phyloP scores from a whole-genome alignment of 1,140 invertebrate species.

The Lepidurus couesii region DNA sequence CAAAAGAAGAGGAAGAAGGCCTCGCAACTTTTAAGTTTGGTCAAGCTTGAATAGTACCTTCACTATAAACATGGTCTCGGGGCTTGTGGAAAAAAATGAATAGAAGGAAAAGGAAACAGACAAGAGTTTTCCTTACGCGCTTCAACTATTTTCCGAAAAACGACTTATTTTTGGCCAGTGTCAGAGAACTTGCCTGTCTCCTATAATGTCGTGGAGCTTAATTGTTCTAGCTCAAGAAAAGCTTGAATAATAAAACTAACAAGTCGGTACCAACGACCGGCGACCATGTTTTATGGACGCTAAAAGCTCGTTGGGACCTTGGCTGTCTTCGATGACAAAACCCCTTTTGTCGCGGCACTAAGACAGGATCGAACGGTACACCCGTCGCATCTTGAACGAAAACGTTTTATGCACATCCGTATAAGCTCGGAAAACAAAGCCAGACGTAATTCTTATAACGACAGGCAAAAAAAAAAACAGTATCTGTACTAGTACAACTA shows the following conservation, averaged over 20 bases:
- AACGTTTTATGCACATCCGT: background rate
- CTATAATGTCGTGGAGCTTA: too few relatives aligned
- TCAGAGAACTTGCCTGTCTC: too few relatives aligned
- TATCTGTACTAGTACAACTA: too few relatives aligned
- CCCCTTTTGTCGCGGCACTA: background rate
- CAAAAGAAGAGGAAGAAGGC: background rate
- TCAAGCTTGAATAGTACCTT: background rate
- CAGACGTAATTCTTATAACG: too few relatives aligned
- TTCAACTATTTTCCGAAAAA: too few relatives aligned
- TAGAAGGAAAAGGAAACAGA: too few relatives aligned
- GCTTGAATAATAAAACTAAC: slow-evolving; percentile 9
- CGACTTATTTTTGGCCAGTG: too few relatives aligned
- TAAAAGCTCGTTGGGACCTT: slow-evolving; percentile 14
- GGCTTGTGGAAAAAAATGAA: too few relatives aligned
- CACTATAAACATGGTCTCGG: too few relatives aligned
- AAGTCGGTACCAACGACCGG: slow-evolving; percentile 20
- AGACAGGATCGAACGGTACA: background rate
- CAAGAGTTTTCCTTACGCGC: too few relatives aligned
- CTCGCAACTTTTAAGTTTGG: background rate
- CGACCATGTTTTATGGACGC: slow-evolving; percentile 16
- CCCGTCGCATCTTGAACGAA: background rate
- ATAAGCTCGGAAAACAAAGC: too few relatives aligned
- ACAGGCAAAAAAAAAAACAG: too few relatives aligned
- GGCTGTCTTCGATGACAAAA: background rate
- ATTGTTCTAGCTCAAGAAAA: background rate